phyloP scores from a whole-genome alignment of 2,113 vertebrate genomes.

The Lepus timidus region DNA sequence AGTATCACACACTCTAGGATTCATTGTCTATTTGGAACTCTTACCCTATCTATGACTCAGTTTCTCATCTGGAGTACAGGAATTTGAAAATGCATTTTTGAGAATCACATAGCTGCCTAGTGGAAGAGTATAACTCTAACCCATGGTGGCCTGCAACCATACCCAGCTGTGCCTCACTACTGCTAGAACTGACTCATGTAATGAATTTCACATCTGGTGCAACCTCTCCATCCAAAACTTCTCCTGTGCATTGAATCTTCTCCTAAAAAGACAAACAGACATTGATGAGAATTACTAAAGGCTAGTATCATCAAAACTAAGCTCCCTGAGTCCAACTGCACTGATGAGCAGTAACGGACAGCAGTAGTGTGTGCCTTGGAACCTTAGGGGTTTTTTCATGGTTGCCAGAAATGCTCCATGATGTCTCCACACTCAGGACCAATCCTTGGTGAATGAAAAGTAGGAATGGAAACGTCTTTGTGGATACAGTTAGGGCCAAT shows the following conservation, averaged over 20 bases:
- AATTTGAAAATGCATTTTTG: neutral
- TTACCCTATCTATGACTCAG: neutral
- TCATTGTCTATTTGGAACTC: neutral
- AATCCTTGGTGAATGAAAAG: neutral
- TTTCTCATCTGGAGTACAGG: neutral
- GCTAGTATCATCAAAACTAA: neutral
- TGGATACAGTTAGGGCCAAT: no score
- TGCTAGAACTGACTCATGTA: neutral
- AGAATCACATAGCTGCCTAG: neutral
- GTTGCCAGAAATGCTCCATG: neutral
- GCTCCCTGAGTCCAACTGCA: neutral
- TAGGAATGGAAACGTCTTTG: neutral
- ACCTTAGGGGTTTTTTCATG: rapidly evolving
- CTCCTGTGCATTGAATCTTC: neutral
- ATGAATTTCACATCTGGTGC: neutral
- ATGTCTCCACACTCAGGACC: rapidly evolving
- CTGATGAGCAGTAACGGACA: neutral
- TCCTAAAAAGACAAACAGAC: neutral
- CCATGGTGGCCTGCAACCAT: neutral
- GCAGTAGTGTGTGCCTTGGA: rapidly evolving
- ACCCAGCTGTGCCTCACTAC: neutral
- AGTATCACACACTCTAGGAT: neutral
- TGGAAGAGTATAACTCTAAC: neutral
- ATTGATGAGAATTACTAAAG: neutral
- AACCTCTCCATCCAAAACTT: neutral